Percentiles rank a stretch among this genome's conserved stretches.
Evolutionary conservation across 2,888 invertebrate species (phyloP).

Genomic region (Octodonta nipae): DNA sequence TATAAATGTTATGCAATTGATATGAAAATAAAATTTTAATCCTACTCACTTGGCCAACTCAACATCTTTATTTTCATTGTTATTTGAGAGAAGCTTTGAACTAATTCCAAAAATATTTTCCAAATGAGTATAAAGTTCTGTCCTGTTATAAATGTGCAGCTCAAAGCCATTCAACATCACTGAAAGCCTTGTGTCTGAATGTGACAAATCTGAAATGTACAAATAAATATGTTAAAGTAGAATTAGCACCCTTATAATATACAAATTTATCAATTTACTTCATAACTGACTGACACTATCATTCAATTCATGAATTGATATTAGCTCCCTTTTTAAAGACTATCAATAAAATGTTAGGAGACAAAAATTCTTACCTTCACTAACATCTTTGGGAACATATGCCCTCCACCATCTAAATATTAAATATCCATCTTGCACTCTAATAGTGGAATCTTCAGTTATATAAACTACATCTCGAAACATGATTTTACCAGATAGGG

Average conservation of each 20-base stretch:
- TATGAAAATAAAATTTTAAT: too few relatives aligned
- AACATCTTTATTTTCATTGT: conserved; percentile 21
- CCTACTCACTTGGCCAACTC: conserved; percentile 20
- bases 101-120: conserved; percentile 81
- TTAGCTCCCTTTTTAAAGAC: too few relatives aligned
- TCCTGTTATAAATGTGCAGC: conserved; percentile 87
- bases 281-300: too few relatives aligned
- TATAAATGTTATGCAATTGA: too few relatives aligned
- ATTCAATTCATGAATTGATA: too few relatives aligned
- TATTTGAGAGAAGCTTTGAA: conserved; percentile 56
- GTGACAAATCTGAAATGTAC: conserved; percentile 72
- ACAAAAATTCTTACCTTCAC: conserved; percentile 73
- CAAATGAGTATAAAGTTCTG: conserved; percentile 70
- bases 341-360: too few relatives aligned
- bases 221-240: too few relatives aligned
- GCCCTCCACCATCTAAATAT: conserved; percentile 98
- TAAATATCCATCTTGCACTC: conserved; percentile 91
- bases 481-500: conserved; percentile 97
- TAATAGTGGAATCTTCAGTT: conserved; percentile 81
- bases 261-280: too few relatives aligned
- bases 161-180: conserved; percentile 89
- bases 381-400: conserved; percentile 86
- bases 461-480: conserved; percentile 90
- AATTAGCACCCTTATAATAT: too few relatives aligned
- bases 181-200: conserved; percentile 82